These are phyloP conservation scores for Galagoides demidoff DNA, from an alignment of 2,797 vertebrate genomes.

Conservation along the genomic window DNA sequence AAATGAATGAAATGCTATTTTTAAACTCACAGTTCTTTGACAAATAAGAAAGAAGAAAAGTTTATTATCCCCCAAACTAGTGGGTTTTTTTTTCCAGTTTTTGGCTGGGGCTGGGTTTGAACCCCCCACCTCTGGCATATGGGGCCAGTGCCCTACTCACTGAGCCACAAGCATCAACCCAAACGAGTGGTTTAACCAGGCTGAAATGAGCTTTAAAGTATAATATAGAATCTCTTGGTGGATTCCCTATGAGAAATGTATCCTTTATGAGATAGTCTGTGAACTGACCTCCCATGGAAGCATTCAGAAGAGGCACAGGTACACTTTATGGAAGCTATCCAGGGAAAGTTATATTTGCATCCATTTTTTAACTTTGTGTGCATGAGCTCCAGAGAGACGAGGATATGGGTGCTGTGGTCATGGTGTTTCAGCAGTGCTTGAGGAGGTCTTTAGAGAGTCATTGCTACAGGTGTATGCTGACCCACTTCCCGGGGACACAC, in stretches of 20 bases:
- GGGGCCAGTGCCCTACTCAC: too few relatives aligned
- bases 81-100: not conserved
- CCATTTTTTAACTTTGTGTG: not conserved
- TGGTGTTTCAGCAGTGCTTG: not conserved
- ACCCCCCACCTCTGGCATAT: too few relatives aligned
- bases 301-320: not conserved
- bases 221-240: not conserved
- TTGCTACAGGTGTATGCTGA: not conserved
- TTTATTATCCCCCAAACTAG: not conserved
- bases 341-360: not conserved
- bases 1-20: conserved; percentile 2
- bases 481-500: too few relatives aligned
- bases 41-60: not conserved
- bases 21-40: not conserved
- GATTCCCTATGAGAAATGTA: not conserved
- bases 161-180: not conserved
- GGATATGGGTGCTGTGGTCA: not conserved
- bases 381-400: not conserved
- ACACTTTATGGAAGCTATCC: not conserved
- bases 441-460: not conserved
- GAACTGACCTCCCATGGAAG: not conserved
- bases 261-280: not conserved
- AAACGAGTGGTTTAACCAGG: not conserved
- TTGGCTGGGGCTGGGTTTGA: too few relatives aligned
- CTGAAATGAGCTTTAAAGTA: not conserved